Base-by-base conservation (phyloP, 2,888 invertebrate genomes). In the Galeopsomyia nigrocyanea region DNA sequence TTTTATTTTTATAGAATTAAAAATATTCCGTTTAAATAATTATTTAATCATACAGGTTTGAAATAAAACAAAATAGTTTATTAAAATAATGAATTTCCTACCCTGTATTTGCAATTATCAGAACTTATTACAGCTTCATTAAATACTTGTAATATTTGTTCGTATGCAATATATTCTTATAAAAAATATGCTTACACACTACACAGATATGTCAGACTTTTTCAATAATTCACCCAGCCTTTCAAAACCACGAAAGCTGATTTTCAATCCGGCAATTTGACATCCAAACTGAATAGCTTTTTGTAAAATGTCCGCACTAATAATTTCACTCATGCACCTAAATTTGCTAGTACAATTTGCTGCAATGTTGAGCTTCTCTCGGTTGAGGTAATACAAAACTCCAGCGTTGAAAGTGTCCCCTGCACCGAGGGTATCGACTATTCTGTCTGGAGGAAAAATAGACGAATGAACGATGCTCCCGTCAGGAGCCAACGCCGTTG, bases 341-440 rank as follows among this genome's bases (percentile, higher is more conserved):
- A 79, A 82, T 69, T 81, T 79, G 46, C 80, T 82, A 55, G 81
- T 75, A 21, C 76, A 74, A 77, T 83, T 83, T 57, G 78, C 75
- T 53, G 71, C 72, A 16, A 80, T 75, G 60, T 76, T 72, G 16
- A 82, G 58, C 73, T 82, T 82, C 0, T 88, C 86, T 60, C 82
- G 80, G 49, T 87, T 86, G 19, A 91, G 81, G 49, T 87, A 88
- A 77, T 88, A 88, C 58, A 93, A 88, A 17, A 89, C 87, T 0
- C 89, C 89, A 0, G 90, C 91, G 68, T 89, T 88, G 79, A 93
- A 92, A 0, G 91, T 91, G 78, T 93, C 92, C 0, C 93, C 92
- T 6, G 92, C 92, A 0, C 91, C 93, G 2, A 92, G 85, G 0
- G 91, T 90, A 79, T 92, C 92, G 0, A 90, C 87, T 1, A 92